These are phyloP conservation scores for Porites lobata DNA, from an alignment of 92 coral and sea anemone genomes.

Conservation along the genomic window DNA sequence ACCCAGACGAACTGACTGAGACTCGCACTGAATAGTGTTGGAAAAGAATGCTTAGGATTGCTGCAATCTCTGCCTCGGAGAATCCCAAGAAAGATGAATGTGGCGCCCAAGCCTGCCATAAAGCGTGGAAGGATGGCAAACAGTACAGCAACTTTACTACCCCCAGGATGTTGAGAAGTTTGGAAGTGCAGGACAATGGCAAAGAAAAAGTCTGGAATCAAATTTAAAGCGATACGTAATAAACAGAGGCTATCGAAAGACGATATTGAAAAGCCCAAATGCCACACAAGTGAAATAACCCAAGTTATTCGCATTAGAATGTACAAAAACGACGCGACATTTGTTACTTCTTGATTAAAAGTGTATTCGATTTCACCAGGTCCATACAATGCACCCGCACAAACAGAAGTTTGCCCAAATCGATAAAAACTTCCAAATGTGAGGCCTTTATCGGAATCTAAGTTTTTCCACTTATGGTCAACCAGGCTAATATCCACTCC, in stretches of 20 bases:
- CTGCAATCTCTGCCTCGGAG: background rate
- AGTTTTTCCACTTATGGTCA: conserved; percentile 41
- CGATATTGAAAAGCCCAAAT: background rate
- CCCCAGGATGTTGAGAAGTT: background rate
- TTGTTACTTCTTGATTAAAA: conserved; percentile 7
- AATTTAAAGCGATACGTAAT: too few species aligned
- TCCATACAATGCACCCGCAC: background rate
- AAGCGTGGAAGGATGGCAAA: background rate
- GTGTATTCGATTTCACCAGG: background rate
- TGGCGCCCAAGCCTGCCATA: background rate
- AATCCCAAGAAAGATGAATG: background rate
- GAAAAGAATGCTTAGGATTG: background rate
- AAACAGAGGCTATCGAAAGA: background rate
- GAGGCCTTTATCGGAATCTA: conserved; percentile 7
- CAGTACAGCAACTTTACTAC: background rate
- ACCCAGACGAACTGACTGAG: background rate
- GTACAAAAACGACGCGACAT: background rate
- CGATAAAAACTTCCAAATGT: background rate
- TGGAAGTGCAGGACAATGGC: background rate
- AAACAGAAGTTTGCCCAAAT: background rate
- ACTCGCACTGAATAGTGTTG: background rate
- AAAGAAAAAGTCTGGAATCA: background rate
- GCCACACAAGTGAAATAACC: background rate
- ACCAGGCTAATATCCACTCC: conserved; percentile 52
- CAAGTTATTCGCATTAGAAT: background rate